Evolutionary conservation across 2,113 vertebrate genomes (phyloP), one percentile per base, ranked within the genome.

Genomic region (Plecturocebus donacophilus): DNA sequence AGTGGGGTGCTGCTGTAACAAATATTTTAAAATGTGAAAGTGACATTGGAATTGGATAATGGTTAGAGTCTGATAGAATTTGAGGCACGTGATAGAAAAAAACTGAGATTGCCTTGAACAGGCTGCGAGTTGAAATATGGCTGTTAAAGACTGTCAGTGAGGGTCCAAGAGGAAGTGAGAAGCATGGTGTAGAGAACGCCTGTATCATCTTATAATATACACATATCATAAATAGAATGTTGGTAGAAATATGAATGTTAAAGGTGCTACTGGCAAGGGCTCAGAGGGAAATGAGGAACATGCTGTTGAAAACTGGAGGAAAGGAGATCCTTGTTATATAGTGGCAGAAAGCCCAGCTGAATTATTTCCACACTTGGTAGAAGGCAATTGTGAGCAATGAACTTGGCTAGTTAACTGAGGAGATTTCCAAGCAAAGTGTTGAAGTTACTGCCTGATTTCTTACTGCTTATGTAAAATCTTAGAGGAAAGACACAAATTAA

Each of bases 401-500:
- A 85, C 10, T 64, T 92, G 90, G 54, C 47, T 70, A 68, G 52
- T 97, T 82, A 82, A 77, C 80, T 45, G 52, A 95, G 84, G 68
- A 87, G 47, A 84, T 87, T 97, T 96, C 90, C 80, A 81, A 47
- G 68, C 38, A 71, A 79, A 94, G 47, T 70, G 52, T 87, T 32
- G 21, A 94, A 84, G 68, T 52, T 71, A 4, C 42, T 90, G 40
- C 40, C 80, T 89, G 35, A 17, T 56, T 96, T 86, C 82, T 85
- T 85, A 42, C 6, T 68, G 66, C 84, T 89, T 96, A 71, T 70
- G 47, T 64, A 83, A 93, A 93, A 58, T 52, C 10, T 85, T n/a
- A 75, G 30, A 80, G 75, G 54, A 61, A 89, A 94, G 91, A 91
- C 40, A 97, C 13, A 94, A n/a, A 64, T 82, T 94, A 40, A 79